Evolutionary conservation across 2,113 vertebrate genomes (phyloP), one percentile per base, ranked within the genome.

Genomic region (Larimichthys crocea): DNA sequence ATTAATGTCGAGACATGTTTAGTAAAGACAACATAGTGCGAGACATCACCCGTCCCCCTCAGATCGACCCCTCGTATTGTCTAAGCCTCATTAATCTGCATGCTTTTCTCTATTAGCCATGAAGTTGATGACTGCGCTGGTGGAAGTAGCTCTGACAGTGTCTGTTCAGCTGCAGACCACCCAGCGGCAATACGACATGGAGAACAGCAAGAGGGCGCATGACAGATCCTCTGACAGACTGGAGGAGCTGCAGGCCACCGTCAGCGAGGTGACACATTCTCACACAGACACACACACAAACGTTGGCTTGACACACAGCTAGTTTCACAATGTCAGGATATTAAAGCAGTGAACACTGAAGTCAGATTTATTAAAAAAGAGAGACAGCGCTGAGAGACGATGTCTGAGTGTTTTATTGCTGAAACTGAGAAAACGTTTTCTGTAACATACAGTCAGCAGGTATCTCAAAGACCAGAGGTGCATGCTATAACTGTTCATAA

Each of bases 91-190:
- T 74, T n/a, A 84, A 7, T 76, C n/a, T 56, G 3, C 24, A 0
- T 73, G 22, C 48, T 69, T 71, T 66, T 3, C 59, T 63, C 48
- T 63, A 0, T 61, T 62, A 96, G 95, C 95, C 40, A 90, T 95
- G 91, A 95, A 93, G 82, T 59, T 96, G 88, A 95, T 95, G 94
- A 94, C 93, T 0, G 92, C 85, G 2, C n/a, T 96, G 78, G 94
- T 95, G 66, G 89, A 92, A 10, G 94, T 95, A 22, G 88, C 92
- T 16, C 83, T 94, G 72, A 20, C 26, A 2, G 86, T 95, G 74
- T 89, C 69, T 3, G 40, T 80, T 67, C 95, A 93, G 88, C 83
- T 89, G 44, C 90, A 94, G 84, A 95, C 92, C 57, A 90, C 84
- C 44, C 86, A 91, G 60, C 89, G 93, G 48, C 90, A 35, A 20